Evolutionary conservation across 2,113 vertebrate species (phyloP).

Genomic region (Gobiocypris rarus): DNA sequence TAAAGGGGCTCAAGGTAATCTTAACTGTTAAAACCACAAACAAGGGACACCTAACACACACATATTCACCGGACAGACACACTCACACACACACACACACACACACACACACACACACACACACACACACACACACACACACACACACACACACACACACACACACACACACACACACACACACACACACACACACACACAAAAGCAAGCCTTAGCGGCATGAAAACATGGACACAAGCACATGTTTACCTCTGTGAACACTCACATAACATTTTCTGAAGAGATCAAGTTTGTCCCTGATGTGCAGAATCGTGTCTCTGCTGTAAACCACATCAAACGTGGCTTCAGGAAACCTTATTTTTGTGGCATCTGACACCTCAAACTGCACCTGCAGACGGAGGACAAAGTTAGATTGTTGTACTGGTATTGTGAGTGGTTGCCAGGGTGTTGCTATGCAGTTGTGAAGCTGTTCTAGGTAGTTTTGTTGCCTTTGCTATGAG

Average conservation of each 20-base stretch:
- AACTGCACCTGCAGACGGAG: conserved; percentile 77
- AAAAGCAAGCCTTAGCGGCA: background rate
- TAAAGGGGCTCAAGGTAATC: background rate
- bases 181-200: too few species aligned
- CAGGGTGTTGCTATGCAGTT: background rate
- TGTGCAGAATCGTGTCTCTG: conserved; percentile 84
- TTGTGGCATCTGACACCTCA: conserved; percentile 83
- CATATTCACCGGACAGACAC: too few species aligned
- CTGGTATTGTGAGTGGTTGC: background rate
- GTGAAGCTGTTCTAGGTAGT: fast-evolving
- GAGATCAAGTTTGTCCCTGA: conserved; percentile 77
- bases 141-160: too few species aligned
- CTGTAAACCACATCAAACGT: conserved; percentile 85
- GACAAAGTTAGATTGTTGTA: background rate
- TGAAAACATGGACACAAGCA: background rate
- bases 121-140: too few species aligned
- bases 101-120: too few species aligned
- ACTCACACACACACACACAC: too few species aligned
- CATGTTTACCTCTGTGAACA: background rate
- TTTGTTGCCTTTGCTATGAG: background rate
- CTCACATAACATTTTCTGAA: conserved; percentile 81
- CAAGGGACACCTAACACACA: background rate
- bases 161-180: too few species aligned
- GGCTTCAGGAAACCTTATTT: conserved; percentile 75
- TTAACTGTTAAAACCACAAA: conserved; percentile 1